phyloP scores from a whole-genome alignment of 2,888 invertebrate genomes.

The Anthophora plumipes region DNA sequence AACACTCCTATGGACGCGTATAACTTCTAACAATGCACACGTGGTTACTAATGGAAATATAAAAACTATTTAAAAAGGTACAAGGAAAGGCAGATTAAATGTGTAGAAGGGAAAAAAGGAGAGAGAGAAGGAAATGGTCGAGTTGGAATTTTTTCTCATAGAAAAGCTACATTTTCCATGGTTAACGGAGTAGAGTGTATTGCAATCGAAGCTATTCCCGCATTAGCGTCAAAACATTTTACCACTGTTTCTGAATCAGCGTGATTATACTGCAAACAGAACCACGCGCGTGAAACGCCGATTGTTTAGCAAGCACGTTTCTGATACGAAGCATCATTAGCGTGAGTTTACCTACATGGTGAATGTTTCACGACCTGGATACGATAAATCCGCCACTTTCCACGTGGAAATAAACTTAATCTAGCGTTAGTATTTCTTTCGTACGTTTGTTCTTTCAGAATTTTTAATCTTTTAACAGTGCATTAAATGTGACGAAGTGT shows the following conservation, averaged over 20 bases:
- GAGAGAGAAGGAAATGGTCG: too few relatives aligned
- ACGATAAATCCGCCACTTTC: slow-evolving; percentile 29
- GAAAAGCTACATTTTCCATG: neutral
- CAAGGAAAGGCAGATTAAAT: neutral
- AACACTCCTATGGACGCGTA: too few relatives aligned
- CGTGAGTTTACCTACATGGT: slow-evolving; percentile 28
- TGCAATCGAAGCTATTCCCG: slow-evolving; percentile 42
- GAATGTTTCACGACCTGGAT: slow-evolving; percentile 19
- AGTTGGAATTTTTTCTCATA: neutral
- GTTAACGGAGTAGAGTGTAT: slow-evolving; percentile 9
- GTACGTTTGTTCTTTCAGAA: neutral
- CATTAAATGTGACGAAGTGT: too few relatives aligned
- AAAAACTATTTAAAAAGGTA: too few relatives aligned
- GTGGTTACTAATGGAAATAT: too few relatives aligned
- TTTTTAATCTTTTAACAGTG: too few relatives aligned
- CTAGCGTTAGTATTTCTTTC: neutral
- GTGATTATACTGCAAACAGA: slow-evolving; percentile 41
- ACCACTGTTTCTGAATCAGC: slow-evolving; percentile 54
- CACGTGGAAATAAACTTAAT: slow-evolving; percentile 27
- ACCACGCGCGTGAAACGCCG: slow-evolving; percentile 36
- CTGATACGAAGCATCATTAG: slow-evolving; percentile 63
- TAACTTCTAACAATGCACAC: too few relatives aligned
- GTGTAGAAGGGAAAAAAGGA: neutral
- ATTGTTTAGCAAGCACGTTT: slow-evolving; percentile 43
- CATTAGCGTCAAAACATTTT: slow-evolving; percentile 51